Conservation (phyloP, 2,797 vertebrate genomes). For the Neopelma chrysocephalum region DNA sequence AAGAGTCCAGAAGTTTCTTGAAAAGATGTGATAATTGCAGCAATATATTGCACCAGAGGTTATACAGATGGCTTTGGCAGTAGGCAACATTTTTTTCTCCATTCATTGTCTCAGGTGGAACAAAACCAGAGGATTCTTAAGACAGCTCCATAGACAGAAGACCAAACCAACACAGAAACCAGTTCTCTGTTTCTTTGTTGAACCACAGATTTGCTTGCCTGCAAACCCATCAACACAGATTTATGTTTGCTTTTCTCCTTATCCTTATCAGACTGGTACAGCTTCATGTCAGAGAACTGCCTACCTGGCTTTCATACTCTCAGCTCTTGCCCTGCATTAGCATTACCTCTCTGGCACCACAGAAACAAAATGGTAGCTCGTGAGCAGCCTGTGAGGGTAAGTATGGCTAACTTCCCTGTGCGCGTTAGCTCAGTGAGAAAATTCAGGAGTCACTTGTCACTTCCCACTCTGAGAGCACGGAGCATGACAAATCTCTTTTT, state of each 20-base stretch:
- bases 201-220: not conserved
- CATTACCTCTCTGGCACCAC: not conserved
- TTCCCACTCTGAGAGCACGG: not conserved
- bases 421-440: not conserved
- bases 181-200: not conserved
- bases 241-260: not conserved
- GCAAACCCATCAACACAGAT: not conserved
- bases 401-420: not conserved
- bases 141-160: not conserved
- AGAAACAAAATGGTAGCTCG: not conserved
- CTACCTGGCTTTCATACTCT: not conserved
- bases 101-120: not conserved
- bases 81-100: not conserved
- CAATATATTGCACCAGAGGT: not conserved
- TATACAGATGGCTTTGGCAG: not conserved
- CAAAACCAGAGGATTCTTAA: not conserved
- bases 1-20: not conserved
- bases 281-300: not conserved
- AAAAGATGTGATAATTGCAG: not conserved
- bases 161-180: not conserved
- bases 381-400: not conserved
- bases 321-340: not conserved
- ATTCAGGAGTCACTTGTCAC: not conserved
- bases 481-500: not conserved
- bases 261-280: not conserved